Conservation (phyloP, 2,888 invertebrate species). For the Camptogramma bilineatum region DNA sequence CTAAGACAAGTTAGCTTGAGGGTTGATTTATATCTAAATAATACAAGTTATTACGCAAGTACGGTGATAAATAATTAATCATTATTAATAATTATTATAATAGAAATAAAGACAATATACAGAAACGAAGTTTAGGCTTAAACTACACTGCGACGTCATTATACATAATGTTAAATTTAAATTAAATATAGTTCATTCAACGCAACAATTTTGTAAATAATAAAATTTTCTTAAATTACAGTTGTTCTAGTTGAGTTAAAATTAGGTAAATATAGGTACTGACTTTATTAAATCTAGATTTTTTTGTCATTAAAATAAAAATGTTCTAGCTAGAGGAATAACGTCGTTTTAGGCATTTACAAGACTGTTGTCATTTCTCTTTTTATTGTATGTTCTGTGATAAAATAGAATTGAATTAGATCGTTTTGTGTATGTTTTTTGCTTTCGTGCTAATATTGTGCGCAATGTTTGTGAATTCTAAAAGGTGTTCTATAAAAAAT, state of each 20-base stretch:
- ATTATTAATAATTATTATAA: slow-evolving; percentile 24
- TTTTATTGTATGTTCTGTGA: slow-evolving; percentile 62
- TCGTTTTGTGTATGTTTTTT: slow-evolving; percentile 13
- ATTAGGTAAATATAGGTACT: background rate
- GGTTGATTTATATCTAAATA: background rate
- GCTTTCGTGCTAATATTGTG: background rate
- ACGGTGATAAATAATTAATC: background rate
- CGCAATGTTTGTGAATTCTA: background rate
- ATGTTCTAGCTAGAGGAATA: slow-evolving; percentile 5
- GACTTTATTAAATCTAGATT: background rate
- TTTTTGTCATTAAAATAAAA: slow-evolving; percentile 12
- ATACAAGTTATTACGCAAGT: background rate
- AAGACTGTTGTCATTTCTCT: slow-evolving; percentile 43
- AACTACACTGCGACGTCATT: slow-evolving; percentile 38
- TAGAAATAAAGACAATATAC: slow-evolving; percentile 60
- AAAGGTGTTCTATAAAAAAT: background rate
- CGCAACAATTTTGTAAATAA: slow-evolving; percentile 56
- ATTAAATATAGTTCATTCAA: slow-evolving; percentile 50
- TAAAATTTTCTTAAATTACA: slow-evolving; percentile 2
- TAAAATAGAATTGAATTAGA: slow-evolving; percentile 45
- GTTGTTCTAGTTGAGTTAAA: slow-evolving; percentile 1
- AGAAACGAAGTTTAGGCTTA: slow-evolving; percentile 40
- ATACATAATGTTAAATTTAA: slow-evolving; percentile 49
- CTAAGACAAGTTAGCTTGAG: background rate
- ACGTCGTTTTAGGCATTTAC: slow-evolving; percentile 30